Percentiles rank a stretch among this genome's conserved stretches.
Conservation (phyloP, 2,113 vertebrate genomes). For the Gymnogyps californianus region DNA sequence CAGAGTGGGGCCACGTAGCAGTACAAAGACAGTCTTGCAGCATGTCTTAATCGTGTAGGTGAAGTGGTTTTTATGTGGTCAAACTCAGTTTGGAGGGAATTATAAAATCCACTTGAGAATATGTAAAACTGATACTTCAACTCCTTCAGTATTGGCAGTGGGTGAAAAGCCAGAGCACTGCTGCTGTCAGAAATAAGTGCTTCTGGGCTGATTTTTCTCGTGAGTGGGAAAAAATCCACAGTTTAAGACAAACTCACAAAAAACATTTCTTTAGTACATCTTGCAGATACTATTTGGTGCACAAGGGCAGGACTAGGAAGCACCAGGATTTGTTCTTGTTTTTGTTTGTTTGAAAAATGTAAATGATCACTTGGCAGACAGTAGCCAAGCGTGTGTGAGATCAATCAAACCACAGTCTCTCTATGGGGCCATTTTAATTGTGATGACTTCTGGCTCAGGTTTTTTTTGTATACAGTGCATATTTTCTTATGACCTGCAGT, state of each 20-base stretch:
- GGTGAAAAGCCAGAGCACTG: background rate
- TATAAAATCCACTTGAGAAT: background rate
- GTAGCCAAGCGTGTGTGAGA: background rate
- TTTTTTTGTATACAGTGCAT: background rate
- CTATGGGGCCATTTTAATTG: background rate
- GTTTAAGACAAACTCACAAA: background rate
- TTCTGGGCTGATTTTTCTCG: background rate
- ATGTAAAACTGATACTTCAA: background rate
- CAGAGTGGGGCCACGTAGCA: background rate
- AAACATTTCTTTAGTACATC: background rate
- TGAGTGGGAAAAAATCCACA: background rate
- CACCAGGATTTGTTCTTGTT: background rate
- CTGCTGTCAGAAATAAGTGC: background rate
- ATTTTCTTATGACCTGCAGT: background rate
- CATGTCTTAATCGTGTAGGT: background rate
- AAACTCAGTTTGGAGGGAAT: background rate
- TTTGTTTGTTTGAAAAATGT: background rate
- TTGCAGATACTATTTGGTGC: background rate
- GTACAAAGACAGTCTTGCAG: background rate
- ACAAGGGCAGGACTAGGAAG: background rate
- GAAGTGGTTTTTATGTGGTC: background rate
- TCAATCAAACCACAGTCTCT: background rate
- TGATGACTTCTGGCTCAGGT: background rate
- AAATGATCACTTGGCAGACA: background rate
- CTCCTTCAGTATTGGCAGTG: background rate